phyloP scores from a whole-genome alignment of 2,888 invertebrate species.

The Drosophila atroscutellata region DNA sequence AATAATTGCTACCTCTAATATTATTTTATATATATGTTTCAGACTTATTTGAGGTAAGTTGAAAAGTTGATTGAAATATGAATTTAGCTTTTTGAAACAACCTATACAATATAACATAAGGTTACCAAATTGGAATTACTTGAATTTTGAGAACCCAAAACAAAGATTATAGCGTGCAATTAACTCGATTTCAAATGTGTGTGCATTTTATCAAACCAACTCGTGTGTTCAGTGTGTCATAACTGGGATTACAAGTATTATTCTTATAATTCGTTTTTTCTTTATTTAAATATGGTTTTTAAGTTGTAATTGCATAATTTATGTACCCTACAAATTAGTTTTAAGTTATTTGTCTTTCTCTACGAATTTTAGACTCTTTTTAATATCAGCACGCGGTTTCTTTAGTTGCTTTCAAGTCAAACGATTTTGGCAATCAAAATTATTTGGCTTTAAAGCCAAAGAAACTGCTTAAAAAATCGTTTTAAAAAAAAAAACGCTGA shows the following conservation, averaged over 20 bases:
- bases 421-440: constrained; percentile 39
- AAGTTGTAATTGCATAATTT: constrained; percentile 39
- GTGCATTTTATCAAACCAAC: constrained; percentile 76
- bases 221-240: constrained; percentile 58
- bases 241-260: constrained; percentile 37
- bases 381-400: constrained; percentile 52
- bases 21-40: no score
- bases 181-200: constrained; percentile 73
- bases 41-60: not conserved
- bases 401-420: constrained; percentile 61
- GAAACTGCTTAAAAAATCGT: constrained; percentile 30
- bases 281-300: constrained; percentile 24
- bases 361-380: constrained; percentile 34
- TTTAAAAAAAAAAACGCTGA: constrained; percentile 36
- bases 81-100: constrained; percentile 16
- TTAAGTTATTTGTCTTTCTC: constrained; percentile 46
- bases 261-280: constrained; percentile 25
- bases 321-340: constrained; percentile 47
- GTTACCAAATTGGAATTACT: constrained; percentile 9
- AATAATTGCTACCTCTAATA: no score
- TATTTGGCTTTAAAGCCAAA: constrained; percentile 35
- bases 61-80: not conserved
- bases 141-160: constrained; percentile 34
- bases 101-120: constrained; percentile 9
- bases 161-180: constrained; percentile 65